Base-by-base conservation (phyloP, 2,113 vertebrate species). In the Leuciscus idus region DNA sequence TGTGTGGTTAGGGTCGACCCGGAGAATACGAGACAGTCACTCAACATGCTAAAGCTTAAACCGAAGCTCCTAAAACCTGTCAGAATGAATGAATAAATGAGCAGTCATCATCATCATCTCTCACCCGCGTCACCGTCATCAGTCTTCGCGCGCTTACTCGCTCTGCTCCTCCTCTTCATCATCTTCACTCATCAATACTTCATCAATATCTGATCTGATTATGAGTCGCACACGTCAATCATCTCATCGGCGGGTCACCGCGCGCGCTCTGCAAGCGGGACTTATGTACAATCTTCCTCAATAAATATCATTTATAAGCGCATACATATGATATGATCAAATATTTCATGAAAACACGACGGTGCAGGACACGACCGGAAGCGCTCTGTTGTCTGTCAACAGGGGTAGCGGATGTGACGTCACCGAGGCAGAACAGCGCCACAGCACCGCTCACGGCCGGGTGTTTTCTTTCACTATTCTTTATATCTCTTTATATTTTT, bases 311-410 rank as follows among this genome's bases (percentile, higher is more conserved):
- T 21, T 39, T 4, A 21, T 6, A 12, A 43, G 0, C 11, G 10
- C 19, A 12, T 0, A 6, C 21, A 72, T 2, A 12, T 11, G 9
- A 43, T 6, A 72, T 6, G n/a, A 50, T 28, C 57, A 2, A 15
- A 26, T 30, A 30, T 81, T 11, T 64, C 2, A 43, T 5, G 12
- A 66, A 66, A 81, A 26, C 36, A 21, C 33, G 57, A 23, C 36
- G 39, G 62, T 1, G 26, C 39, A 15, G 0, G 30, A 28, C 43
- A 8, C 28, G 21, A n/a, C 64, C 81, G 81, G 81, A 83, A 83
- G 64, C 39, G 59, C 17, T 48, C 79, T 81, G 39, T 8, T 48
- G 59, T 66, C 59, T 64, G 79, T 81, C 59, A 83, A 83, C 64
- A 83, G n/a, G 11, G 36, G 19, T 1, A 21, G n/a, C 36, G 79